Evolutionary conservation across 2,888 invertebrate genomes (phyloP).

Genomic region (Ferrisia virgata): DNA sequence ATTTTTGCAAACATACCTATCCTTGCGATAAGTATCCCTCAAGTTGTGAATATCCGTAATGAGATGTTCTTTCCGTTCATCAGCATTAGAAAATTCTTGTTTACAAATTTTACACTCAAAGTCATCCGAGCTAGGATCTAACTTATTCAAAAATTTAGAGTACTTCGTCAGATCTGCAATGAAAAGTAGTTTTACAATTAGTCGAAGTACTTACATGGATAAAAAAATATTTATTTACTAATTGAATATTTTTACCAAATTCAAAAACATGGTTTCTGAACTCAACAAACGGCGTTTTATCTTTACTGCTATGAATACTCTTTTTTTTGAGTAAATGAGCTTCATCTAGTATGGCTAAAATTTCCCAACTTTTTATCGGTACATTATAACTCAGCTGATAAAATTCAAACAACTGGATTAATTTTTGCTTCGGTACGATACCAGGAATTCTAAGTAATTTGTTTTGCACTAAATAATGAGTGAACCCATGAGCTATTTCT

Average conservation of each 20-base stretch:
- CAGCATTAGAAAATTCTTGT: not conserved
- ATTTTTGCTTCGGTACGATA: not conserved
- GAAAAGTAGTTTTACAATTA: no score
- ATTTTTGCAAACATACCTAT: not conserved
- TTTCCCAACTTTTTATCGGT: not conserved
- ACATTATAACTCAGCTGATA: not conserved
- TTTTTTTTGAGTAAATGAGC: not conserved
- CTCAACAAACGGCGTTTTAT: not conserved
- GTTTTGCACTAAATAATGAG: not conserved
- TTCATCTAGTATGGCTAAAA: not conserved
- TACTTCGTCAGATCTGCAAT: not conserved
- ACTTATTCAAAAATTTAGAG: not conserved
- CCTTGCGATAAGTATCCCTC: slow-evolving; percentile 2
- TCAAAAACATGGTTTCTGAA: not conserved
- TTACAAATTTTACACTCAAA: not conserved
- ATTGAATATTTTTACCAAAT: not conserved
- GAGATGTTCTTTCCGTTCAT: not conserved
- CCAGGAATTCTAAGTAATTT: not conserved
- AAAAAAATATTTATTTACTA: not conserved
- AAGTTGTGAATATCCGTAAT: not conserved
- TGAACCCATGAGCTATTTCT: not conserved
- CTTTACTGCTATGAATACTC: not conserved
- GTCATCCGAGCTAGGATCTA: not conserved
- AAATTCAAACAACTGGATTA: not conserved
- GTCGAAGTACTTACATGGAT: no score